Conservation (phyloP, 2,113 vertebrate species). For the Monopterus albus region DNA sequence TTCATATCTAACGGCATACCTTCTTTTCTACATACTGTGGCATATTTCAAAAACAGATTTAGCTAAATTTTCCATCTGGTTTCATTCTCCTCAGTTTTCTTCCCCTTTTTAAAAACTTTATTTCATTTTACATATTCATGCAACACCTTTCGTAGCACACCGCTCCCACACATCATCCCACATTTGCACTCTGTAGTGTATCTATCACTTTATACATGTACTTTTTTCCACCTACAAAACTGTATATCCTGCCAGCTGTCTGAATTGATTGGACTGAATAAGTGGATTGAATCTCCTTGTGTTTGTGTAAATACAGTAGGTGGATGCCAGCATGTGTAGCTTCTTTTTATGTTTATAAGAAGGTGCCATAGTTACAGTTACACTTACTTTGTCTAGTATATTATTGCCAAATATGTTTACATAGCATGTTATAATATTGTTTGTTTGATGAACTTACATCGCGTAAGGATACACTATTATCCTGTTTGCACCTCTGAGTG, state of each 20-base stretch:
- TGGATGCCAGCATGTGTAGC: not conserved
- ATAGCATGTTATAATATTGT: no score
- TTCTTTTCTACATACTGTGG: slow-evolving; percentile 40
- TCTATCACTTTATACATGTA: not conserved
- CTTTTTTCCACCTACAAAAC: not conserved
- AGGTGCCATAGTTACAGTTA: no score
- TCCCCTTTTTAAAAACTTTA: no score
- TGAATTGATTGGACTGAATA: not conserved
- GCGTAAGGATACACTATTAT: no score
- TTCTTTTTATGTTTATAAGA: not conserved
- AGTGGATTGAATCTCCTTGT: not conserved
- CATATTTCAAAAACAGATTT: slow-evolving; percentile 67
- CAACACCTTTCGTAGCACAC: slow-evolving; percentile 6
- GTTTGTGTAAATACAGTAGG: not conserved
- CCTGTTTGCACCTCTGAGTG: no score
- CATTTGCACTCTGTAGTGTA: not conserved
- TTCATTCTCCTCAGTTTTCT: no score
- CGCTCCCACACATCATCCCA: slow-evolving; percentile 27
- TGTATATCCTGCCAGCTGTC: not conserved
- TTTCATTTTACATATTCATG: slow-evolving; percentile 36
- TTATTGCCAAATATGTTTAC: no score
- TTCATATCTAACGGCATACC: slow-evolving; percentile 71
- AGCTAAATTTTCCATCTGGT: slow-evolving; percentile 56
- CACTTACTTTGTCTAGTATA: no score
- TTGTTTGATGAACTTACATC: no score